Conservation (phyloP, 2,113 vertebrate genomes). For the Alectura lathami region DNA sequence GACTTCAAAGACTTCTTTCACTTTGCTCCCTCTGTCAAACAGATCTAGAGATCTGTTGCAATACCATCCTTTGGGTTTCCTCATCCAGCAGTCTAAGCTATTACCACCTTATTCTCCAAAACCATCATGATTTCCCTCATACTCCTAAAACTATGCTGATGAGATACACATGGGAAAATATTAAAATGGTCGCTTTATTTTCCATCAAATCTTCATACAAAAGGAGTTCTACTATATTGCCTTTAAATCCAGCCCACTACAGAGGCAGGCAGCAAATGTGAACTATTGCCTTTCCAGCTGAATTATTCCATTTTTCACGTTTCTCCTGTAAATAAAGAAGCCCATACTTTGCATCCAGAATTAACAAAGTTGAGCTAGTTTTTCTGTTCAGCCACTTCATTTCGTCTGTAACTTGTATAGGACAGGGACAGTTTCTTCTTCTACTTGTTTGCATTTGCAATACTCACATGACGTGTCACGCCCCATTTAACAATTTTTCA, state of each 20-base stretch:
- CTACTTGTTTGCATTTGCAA: neutral
- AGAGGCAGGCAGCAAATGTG: neutral
- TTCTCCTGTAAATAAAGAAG: neutral
- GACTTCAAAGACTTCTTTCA: neutral
- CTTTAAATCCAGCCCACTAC: neutral
- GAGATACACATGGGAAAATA: neutral
- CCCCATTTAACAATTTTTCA: neutral
- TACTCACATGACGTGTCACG: neutral
- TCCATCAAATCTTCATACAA: neutral
- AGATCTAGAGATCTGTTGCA: neutral
- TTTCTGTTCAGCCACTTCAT: neutral
- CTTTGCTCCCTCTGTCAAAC: neutral
- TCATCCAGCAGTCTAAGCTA: neutral
- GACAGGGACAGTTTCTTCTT: neutral
- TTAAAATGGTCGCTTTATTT: neutral
- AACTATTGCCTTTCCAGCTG: neutral
- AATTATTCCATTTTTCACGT: neutral
- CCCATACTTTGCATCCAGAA: neutral
- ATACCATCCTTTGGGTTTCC: neutral
- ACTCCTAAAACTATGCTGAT: neutral
- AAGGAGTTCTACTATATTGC: neutral
- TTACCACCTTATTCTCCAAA: neutral
- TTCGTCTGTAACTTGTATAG: neutral
- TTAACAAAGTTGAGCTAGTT: neutral
- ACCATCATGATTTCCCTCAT: neutral